phyloP scores from a whole-genome alignment of 2,113 vertebrate genomes.

The Thymallus thymallus region DNA sequence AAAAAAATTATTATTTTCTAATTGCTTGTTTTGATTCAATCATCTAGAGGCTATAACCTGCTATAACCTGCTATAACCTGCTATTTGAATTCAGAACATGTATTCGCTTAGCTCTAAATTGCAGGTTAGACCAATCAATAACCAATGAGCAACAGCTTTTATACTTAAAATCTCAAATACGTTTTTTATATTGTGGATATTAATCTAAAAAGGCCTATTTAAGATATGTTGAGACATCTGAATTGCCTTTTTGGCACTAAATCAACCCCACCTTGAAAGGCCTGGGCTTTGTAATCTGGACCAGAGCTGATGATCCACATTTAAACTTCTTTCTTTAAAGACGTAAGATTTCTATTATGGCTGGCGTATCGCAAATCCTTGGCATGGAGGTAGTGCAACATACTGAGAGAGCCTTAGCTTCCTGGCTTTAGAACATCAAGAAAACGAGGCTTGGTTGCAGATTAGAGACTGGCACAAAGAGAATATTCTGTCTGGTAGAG shows the following conservation, averaged over 20 bases:
- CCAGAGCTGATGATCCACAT: neutral
- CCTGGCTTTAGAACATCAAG: constrained; percentile 46
- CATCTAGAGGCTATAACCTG: no score
- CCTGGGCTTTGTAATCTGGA: neutral
- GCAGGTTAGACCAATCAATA: no score
- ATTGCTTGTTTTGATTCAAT: no score
- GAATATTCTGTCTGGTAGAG: constrained; percentile 33
- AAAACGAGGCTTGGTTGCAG: constrained; percentile 36
- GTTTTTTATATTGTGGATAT: no score
- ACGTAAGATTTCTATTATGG: constrained; percentile 5
- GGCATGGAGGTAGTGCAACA: constrained; percentile 29
- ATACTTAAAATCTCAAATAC: no score
- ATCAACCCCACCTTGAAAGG: neutral
- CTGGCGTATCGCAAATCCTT: constrained; percentile 33
- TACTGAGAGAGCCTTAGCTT: constrained; percentile 24
- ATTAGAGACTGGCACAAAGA: constrained; percentile 44
- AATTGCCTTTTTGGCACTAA: neutral
- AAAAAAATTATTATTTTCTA: no score
- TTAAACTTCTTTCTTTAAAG: neutral
- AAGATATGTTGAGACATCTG: neutral
- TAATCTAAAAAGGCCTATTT: neutral
- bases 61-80: no score
- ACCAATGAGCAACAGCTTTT: no score
- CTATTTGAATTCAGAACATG: no score
- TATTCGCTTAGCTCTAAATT: no score